Evolutionary conservation across 1,140 invertebrate genomes (phyloP), one percentile per base, ranked within the genome.

Genomic region (Drosophila oshimai): DNA sequence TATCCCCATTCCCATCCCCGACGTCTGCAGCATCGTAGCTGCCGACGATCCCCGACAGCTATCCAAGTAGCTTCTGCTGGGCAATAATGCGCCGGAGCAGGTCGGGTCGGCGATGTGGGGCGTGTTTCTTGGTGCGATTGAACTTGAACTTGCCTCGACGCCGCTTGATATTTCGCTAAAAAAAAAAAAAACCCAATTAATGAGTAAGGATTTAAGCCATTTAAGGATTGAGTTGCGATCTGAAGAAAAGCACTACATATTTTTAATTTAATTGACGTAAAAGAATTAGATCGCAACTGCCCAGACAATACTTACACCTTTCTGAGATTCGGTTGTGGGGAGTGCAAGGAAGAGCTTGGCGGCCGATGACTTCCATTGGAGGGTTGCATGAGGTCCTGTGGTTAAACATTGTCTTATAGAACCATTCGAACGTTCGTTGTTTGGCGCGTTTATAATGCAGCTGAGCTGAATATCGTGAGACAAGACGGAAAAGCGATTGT

Each of bases 71-170:
- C 93, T 93, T 92, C 93, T 93, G 91, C 92, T 91, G 91, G 73
- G 87, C 80, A 84, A 91, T 91, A 81, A 90, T 91, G 54, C 88
- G 91, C 74, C 81, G 90, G 74, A 91, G 81, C 51, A 91, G 69
- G 49, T 87, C 87, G 72, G 90, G 90, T 89, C 90, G 74, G 29
- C 90, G 73, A 65, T 91, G 93, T 92, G 94, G 93, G 89, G 93
- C 93, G 92, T 96, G 95, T 91, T 95, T 93, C 92, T 96, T 96
- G 93, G 94, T 93, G 93, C 95, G 93, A 92, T 95, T 93, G 92
- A 96, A 96, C 91, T 95, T 94, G 91, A 94, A 93, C 91, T 94
- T 94, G 92, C 93, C 94, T 94, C 94, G 92, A 92, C 94, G 93
- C 94, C 95, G 95, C 94, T 95, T 90, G 62, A 67, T 42, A 53